Base-by-base conservation (phyloP, 2,888 invertebrate genomes). In the Endotricha flammealis region DNA sequence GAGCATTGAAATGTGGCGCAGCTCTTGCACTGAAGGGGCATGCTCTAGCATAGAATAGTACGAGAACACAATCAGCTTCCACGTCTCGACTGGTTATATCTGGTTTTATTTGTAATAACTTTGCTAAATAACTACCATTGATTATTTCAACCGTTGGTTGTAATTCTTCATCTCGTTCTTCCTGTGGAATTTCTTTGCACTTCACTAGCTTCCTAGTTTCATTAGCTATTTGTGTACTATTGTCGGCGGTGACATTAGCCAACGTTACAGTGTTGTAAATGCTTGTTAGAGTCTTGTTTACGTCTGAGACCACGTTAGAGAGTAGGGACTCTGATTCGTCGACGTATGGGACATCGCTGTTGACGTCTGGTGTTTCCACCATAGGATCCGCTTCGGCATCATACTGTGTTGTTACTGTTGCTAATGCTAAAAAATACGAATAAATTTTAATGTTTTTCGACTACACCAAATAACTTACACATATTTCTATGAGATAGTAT, bases 11-110 rank as follows among this genome's bases (percentile, higher is more conserved):
- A 65, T 95, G 91, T 4, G 95, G 95, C 1, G 97, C 97, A 4
- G 96, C 94, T 64, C 92, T 90, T 10, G 95, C 94, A 58, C 97
- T 96, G 59, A 97, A 97, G 1, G 95, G 92, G 62, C 98, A 98
- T 64, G 93, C 93, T 45, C 92, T 91, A 0, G 97, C 94, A 72
- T 94, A 98, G 77, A 98, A 98, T 52, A 98, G 82, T 2, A 97
- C 92, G 11, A 96, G 73, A 1, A 94, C 89, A 74, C 96, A 96
- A 25, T 87, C 77, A 12, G 90, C 90, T 51, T 90, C 90, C 12
- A 86, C 87, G 22, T 90, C 89, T 44, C 92, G 89, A 16, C 86
- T 88, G 3, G 91, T 90, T n/a, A 91, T 85, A 41, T 91, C 91
- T 11, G 89, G 81, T 54, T 92, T 90, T 0, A 90, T 72, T 44